Evolutionary conservation across 2,797 vertebrate species (phyloP), one percentile per base, ranked within the genome.

Genomic region (Holocentrus rufus): DNA sequence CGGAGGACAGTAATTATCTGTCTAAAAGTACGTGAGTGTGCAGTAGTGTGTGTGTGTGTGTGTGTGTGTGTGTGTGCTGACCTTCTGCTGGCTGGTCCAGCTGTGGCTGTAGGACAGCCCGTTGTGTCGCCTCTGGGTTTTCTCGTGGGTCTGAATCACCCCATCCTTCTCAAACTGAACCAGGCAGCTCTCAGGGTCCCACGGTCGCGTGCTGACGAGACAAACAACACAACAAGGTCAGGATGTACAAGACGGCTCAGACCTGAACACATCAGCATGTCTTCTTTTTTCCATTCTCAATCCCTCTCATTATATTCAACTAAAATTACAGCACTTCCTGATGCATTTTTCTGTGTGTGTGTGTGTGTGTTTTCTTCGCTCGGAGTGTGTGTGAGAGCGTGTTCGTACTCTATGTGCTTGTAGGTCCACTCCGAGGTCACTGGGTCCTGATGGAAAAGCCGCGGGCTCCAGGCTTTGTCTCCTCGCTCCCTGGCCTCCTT

Each of bases 151-250:
- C 89, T 96, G 95, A 74, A 98, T 93, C 72, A 97, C 82, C 1
- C 97, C 95, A 0, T 97, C 94, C 87, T 97, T 96, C 89, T 99
- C 97, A 85, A 94, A 98, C 77, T 99, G 96, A 62, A 94, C 89
- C 57, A 98, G 89, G 80, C 96, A 96, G 0, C 77, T 86, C 64
- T 95, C 90, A 7, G 95, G 91, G 85, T 98, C 95, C 98, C 98
- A 99, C 0, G 97, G 95, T 13, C 91, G 94, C 27, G 73, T 79
- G 82, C 98, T 99, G 85, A 2, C 44, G 68, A 70, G 65, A 47
- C 36, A 18, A 4, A 76, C 0, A 50, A 20, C 3, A 66, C 0
- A 46, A 52, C 2, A n/a, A 18, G 11, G 2, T 27, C 7, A 34
- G 60, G 52, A 22, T 36, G 39, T 42, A 8, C n/a, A 22, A 14